A percentile compares a stretch with the other conserved stretches of the same genome.
These are phyloP conservation scores for Acestrorhynchus altus DNA, from an alignment of 2,797 vertebrate species.

Conservation along the genomic window DNA sequence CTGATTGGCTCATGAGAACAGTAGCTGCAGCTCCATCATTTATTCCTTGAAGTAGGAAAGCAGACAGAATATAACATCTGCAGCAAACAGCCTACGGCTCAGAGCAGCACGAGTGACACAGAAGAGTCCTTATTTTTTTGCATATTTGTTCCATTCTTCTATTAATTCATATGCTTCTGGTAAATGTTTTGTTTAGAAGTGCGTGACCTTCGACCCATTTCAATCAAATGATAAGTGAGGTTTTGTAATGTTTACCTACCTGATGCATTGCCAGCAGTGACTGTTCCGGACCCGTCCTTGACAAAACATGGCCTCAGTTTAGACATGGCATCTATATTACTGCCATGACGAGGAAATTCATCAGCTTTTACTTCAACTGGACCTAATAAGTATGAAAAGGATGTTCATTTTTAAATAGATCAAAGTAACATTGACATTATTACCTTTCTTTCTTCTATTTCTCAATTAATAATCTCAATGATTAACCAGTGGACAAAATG, in stretches of 20 bases:
- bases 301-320: conserved; percentile 92
- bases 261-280: conserved; percentile 94
- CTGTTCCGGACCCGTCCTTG: conserved; percentile 87
- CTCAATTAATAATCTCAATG: too few relatives aligned
- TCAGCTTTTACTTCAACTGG: conserved; percentile 86
- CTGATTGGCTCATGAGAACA: conserved; percentile 90
- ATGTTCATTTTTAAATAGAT: neutral
- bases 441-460: neutral
- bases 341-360: conserved; percentile 92
- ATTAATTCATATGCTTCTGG: neutral
- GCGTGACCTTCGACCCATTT: neutral
- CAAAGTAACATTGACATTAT: neutral
- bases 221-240: neutral
- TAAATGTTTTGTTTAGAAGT: neutral
- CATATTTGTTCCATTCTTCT: neutral
- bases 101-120: neutral
- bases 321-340: conserved; percentile 81
- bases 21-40: conserved; percentile 95
- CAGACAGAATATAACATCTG: conserved; percentile 12
- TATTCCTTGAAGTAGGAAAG: conserved; percentile 77
- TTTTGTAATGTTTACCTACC: conserved; percentile 71
- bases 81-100: neutral
- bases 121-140: too few relatives aligned
- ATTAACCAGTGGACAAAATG: neutral
- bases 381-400: conserved; percentile 71